Conservation (phyloP, 2,797 vertebrate genomes). For the Zalophus californianus region DNA sequence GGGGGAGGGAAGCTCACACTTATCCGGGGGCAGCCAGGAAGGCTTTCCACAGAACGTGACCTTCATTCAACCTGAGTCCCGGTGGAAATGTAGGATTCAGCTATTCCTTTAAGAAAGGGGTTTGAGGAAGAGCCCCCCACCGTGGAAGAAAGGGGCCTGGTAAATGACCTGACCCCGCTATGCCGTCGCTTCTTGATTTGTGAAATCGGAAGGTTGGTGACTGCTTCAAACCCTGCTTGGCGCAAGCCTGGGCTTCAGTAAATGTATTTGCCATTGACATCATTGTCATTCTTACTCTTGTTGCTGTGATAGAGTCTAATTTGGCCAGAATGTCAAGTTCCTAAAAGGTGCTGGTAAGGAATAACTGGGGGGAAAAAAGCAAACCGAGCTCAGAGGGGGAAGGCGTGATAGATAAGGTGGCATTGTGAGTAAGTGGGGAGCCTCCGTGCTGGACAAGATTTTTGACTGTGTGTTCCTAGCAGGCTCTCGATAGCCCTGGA, state of each 20-base stretch:
- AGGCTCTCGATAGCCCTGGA: rapidly evolving
- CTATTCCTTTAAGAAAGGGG: not conserved
- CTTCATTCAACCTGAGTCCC: not conserved
- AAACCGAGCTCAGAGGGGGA: not conserved
- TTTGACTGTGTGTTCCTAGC: not conserved
- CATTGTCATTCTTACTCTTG: rapidly evolving
- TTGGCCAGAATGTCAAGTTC: not conserved
- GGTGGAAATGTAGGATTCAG: rapidly evolving
- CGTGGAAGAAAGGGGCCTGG: not conserved
- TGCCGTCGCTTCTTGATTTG: rapidly evolving
- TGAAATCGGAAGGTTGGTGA: not conserved
- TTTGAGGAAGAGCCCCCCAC: no score
- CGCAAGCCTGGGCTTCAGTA: not conserved
- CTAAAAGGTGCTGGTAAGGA: not conserved
- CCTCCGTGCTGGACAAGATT: not conserved
- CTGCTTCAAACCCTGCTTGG: rapidly evolving
- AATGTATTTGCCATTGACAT: rapidly evolving
- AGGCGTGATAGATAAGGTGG: rapidly evolving
- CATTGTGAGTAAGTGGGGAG: rapidly evolving
- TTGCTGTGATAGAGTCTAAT: not conserved
- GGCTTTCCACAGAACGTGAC: no score
- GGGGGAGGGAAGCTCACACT: no score
- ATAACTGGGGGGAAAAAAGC: no score
- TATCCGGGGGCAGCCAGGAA: not conserved
- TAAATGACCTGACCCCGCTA: rapidly evolving